These are phyloP conservation scores for Cyclina sinensis DNA, from an alignment of 1,140 invertebrate genomes.

Conservation along the genomic window DNA sequence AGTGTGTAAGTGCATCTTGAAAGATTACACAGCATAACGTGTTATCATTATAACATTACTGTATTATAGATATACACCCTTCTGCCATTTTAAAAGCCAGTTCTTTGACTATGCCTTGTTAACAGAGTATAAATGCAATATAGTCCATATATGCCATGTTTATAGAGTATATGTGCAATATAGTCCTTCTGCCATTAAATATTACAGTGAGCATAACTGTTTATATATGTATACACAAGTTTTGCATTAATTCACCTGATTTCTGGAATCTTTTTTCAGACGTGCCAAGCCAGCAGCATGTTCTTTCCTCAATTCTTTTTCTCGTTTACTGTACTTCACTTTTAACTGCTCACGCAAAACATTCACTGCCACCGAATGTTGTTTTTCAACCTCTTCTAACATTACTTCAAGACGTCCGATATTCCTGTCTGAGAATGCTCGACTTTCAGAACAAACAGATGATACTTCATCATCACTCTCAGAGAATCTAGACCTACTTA, in stretches of 20 bases:
- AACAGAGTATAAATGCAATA: not conserved
- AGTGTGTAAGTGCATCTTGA: not conserved
- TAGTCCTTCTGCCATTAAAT: slow-evolving; percentile 3
- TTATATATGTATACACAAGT: not conserved
- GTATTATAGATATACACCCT: not conserved
- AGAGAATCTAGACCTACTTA: not conserved
- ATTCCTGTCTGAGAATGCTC: slow-evolving; percentile 42
- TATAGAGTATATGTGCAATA: not conserved
- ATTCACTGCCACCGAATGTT: slow-evolving; percentile 77
- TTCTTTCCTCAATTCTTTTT: slow-evolving; percentile 31
- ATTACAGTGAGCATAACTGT: not conserved
- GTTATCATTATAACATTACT: not conserved
- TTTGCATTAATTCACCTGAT: slow-evolving; percentile 44
- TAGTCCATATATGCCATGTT: not conserved
- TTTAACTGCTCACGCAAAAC: slow-evolving; percentile 76
- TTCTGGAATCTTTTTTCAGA: slow-evolving; percentile 37
- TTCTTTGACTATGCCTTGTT: too few species aligned
- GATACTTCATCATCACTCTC: slow-evolving; percentile 61
- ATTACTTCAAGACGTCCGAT: slow-evolving; percentile 67
- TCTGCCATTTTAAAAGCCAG: not conserved
- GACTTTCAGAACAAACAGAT: slow-evolving; percentile 53
- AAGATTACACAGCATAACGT: slow-evolving; percentile 6
- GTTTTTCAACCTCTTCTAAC: slow-evolving; percentile 72
- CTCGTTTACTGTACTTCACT: slow-evolving; percentile 57
- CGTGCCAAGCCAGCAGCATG: slow-evolving; percentile 4